phyloP scores from a whole-genome alignment of 64 coral and sea anemone genomes.

The Catalaphyllia jardinei region DNA sequence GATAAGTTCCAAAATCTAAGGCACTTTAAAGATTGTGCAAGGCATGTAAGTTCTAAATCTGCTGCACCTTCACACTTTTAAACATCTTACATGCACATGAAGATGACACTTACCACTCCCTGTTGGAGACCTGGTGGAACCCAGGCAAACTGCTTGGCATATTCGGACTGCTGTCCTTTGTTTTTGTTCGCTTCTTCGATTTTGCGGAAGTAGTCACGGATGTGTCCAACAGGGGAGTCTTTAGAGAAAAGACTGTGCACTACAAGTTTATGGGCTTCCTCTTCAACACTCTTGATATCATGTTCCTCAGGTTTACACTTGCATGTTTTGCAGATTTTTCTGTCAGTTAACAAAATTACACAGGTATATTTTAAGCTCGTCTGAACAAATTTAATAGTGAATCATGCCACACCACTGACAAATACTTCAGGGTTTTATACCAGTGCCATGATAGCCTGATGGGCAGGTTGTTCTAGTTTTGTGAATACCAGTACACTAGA shows the following conservation, averaged over 20 bases:
- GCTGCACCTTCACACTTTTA: no score
- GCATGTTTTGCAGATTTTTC: conserved; percentile 99
- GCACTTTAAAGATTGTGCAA: no score
- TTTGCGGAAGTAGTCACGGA: conserved; percentile 85
- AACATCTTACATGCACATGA: no score
- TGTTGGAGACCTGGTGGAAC: conserved; percentile 89
- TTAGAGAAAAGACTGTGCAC: conserved; percentile 79
- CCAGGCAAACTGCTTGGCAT: conserved; percentile 92
- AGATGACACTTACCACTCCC: conserved; percentile 66
- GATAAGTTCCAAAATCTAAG: no score
- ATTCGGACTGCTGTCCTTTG: conserved; percentile 57
- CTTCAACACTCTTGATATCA: conserved; percentile 93
- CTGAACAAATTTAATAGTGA: no score
- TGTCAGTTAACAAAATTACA: conserved; percentile 9
- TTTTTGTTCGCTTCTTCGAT: conserved; percentile 66
- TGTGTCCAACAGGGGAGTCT: conserved; percentile 72
- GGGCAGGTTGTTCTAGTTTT: no score
- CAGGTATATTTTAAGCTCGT: no score
- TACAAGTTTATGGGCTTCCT: conserved; percentile 79
- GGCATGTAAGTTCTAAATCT: no score
- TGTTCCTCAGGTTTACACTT: conserved; percentile 93
- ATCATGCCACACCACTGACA: no score
- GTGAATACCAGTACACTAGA: no score
- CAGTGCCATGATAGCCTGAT: no score
- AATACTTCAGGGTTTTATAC: no score